phyloP scores from a whole-genome alignment of 2,888 invertebrate species.

The Augiades crinisus region DNA sequence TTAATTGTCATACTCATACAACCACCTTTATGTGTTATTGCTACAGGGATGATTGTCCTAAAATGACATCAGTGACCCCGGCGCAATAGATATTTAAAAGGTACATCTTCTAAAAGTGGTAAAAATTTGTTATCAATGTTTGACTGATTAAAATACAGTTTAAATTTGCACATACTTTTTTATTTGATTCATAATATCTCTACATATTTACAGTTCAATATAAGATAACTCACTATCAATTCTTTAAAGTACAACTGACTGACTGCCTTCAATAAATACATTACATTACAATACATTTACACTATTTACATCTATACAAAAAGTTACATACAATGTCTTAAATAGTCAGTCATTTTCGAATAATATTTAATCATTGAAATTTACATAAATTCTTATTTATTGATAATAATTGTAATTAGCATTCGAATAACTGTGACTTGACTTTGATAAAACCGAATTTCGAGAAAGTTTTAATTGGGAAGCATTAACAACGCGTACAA shows the following conservation, averaged over 20 bases:
- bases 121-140: too few relatives aligned
- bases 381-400: constrained; percentile 35
- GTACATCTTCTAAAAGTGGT: too few relatives aligned
- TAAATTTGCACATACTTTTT: constrained; percentile 48
- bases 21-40: too few relatives aligned
- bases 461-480: constrained; percentile 42
- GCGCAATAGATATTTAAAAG: too few relatives aligned
- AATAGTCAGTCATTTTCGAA: constrained; percentile 67
- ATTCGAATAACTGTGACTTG: constrained; percentile 24
- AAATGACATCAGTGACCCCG: too few relatives aligned
- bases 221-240: constrained; percentile 29
- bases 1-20: too few relatives aligned
- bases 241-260: constrained; percentile 33
- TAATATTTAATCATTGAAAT: constrained; percentile 34
- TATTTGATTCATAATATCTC: constrained; percentile 44
- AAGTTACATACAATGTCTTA: constrained; percentile 43
- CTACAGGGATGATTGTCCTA: too few relatives aligned
- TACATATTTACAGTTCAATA: constrained; percentile 38
- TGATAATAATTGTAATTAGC: constrained; percentile 29
- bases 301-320: constrained; percentile 61
- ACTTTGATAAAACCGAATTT: constrained; percentile 34
- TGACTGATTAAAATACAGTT: constrained; percentile 39
- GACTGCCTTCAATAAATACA: constrained; percentile 40
- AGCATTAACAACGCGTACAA: constrained; percentile 72
- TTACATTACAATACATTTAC: too few relatives aligned